Evolutionary conservation across 2,113 vertebrate species (phyloP).

Genomic region (Physeter macrocephalus): DNA sequence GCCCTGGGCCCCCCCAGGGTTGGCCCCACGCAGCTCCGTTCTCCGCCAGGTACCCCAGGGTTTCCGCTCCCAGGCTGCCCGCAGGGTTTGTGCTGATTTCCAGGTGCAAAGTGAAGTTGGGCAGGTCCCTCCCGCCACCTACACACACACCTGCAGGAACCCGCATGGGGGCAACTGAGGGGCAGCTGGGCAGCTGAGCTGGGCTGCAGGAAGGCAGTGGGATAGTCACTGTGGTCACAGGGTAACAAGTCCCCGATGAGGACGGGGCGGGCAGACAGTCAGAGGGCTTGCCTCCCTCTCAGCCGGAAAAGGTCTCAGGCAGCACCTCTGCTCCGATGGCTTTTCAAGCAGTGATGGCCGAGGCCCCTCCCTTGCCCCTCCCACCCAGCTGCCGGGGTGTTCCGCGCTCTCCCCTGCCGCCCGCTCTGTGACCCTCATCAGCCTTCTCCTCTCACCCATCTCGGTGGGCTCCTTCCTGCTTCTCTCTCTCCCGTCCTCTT

Average conservation of each 20-base stretch:
- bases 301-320: rapidly evolving
- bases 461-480: rapidly evolving
- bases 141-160: rapidly evolving
- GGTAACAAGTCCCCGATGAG: no score
- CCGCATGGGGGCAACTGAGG: rapidly evolving
- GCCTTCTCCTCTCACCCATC: not conserved
- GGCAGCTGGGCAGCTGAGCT: rapidly evolving
- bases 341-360: not conserved
- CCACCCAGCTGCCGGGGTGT: rapidly evolving
- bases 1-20: not conserved
- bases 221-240: not conserved
- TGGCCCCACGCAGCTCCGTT: no score
- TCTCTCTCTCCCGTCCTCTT: not conserved
- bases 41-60: rapidly evolving
- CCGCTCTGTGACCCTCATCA: no score
- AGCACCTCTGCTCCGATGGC: not conserved
- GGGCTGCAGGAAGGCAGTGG: not conserved
- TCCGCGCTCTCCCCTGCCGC: rapidly evolving
- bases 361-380: rapidly evolving
- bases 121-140: not conserved
- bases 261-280: not conserved
- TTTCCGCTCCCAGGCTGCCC: not conserved
- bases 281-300: not conserved
- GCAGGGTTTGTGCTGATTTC: not conserved
- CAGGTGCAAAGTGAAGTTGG: rapidly evolving